Base-by-base conservation (phyloP, 2,113 vertebrate species). In the Macquaria australasica region DNA sequence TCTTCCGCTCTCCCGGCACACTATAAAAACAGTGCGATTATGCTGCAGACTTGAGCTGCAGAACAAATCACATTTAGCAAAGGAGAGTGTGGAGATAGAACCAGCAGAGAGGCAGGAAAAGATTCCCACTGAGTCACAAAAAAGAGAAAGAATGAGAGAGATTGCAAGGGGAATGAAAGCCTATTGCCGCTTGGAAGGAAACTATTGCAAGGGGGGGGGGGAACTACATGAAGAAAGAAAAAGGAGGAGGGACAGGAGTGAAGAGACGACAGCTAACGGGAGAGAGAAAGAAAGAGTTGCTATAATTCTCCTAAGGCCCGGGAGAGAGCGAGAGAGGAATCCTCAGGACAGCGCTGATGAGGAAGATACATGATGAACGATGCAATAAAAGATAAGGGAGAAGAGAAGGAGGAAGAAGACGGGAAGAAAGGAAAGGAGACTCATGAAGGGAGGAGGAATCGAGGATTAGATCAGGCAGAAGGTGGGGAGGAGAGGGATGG, bases 11-110 rank as follows among this genome's bases (percentile, higher is more conserved):
- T 80, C 64, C 70, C 83, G 5, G 77, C 90, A 73, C 73, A 63
- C 87, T 75, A 89, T 81, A 85, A 92, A 92, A 91, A 90, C 91
- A 81, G 86, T 48, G 66, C 68, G 91, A 95, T 94, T 94, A 91
- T 92, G 90, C 90, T 41, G 84, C 91, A 90, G 91, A 91, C 91
- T 92, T 94, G 93, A 95, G 93, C 93, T 92, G 93, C 94, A 94
- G 94, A 94, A 94, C 93, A 94, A 95, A 94, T 95, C 94, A 92
- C 90, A 87, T 95, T 94, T 94, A 92, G 84, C 59, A 18, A 77
- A 84, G 90, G 87, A 92, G 90, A 91, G 89, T 89, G 91, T 87
- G 87, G 84, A 87, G 87, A 92, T 83, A 39, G 88, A 93, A 89
- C 78, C 69, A 83, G 87, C 72, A 77, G 72, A 87, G 87, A 90